These are phyloP conservation scores for Conus canariensis DNA, from an alignment of 2,888 invertebrate genomes.

Conservation along the genomic window DNA sequence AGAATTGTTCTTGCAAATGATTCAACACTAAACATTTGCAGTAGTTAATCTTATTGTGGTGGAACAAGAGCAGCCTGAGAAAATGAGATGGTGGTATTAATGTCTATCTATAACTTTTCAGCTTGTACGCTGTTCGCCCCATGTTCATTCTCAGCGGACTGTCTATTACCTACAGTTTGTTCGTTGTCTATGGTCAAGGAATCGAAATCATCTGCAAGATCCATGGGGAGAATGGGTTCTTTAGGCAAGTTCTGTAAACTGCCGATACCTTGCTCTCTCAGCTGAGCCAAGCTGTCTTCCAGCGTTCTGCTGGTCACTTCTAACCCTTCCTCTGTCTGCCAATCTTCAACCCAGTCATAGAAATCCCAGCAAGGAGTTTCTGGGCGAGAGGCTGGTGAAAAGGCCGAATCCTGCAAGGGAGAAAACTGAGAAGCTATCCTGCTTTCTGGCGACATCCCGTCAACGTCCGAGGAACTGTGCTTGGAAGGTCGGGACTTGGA, in stretches of 20 bases:
- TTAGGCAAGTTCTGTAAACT: slow-evolving; percentile 3
- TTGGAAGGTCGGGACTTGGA: background rate
- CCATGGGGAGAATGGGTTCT: slow-evolving; percentile 49
- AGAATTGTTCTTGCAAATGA: no score
- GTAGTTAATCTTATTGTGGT: no score
- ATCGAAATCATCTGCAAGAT: slow-evolving; percentile 51
- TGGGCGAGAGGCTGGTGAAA: slow-evolving; percentile 58
- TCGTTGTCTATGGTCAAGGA: background rate
- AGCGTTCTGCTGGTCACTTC: slow-evolving; percentile 25
- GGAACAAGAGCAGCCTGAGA: background rate
- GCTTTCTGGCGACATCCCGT: background rate
- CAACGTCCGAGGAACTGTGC: background rate
- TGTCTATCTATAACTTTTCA: background rate
- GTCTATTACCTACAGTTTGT: no score
- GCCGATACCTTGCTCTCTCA: slow-evolving; percentile 9
- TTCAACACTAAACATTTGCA: no score
- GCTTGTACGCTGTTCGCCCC: background rate
- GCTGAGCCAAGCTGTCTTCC: slow-evolving; percentile 41
- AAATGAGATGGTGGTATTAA: background rate
- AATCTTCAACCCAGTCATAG: slow-evolving; percentile 62
- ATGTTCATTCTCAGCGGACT: background rate
- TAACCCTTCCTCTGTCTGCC: slow-evolving; percentile 34
- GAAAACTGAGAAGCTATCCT: background rate
- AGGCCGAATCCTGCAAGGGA: slow-evolving; percentile 30
- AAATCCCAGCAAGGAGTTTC: slow-evolving; percentile 71